These are phyloP conservation scores for Neogale vison DNA, from an alignment of 2,113 vertebrate genomes.

Conservation along the genomic window DNA sequence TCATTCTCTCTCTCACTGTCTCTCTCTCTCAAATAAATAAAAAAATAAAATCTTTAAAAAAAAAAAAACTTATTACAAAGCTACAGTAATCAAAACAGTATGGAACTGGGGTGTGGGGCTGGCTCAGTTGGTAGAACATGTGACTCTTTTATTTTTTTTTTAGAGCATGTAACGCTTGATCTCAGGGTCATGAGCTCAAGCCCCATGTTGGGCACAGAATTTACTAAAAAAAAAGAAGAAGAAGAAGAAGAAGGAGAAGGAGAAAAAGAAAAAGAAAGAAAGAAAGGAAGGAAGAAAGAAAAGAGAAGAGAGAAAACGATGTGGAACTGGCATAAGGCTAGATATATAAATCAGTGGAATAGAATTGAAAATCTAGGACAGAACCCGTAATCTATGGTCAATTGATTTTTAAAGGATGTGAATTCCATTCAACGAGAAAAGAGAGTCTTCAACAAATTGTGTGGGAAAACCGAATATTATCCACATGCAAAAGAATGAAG, in stretches of 20 bases:
- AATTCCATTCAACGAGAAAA: background rate
- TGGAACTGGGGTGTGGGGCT: background rate
- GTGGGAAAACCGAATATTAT: background rate
- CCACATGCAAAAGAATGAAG: background rate
- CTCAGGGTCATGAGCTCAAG: background rate
- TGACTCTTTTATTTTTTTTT: background rate
- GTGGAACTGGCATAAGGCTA: background rate
- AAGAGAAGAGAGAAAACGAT: background rate
- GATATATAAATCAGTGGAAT: background rate
- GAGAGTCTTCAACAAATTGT: background rate
- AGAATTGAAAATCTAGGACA: background rate
- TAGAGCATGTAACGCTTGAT: background rate
- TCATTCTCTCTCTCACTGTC: too few relatives aligned
- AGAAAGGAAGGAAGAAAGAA: background rate
- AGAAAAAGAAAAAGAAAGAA: background rate
- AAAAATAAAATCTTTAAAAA: too few relatives aligned
- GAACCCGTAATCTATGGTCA: background rate
- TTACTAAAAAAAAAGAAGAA: background rate
- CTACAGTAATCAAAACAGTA: background rate
- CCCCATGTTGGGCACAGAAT: background rate
- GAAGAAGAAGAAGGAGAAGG: too few relatives aligned
- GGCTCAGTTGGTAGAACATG: background rate
- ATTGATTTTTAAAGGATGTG: background rate
- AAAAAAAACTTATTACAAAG: conserved; percentile 1
- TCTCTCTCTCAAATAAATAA: too few relatives aligned